These are phyloP conservation scores for Zophobas morio DNA, from an alignment of 1,140 invertebrate genomes.

Conservation along the genomic window DNA sequence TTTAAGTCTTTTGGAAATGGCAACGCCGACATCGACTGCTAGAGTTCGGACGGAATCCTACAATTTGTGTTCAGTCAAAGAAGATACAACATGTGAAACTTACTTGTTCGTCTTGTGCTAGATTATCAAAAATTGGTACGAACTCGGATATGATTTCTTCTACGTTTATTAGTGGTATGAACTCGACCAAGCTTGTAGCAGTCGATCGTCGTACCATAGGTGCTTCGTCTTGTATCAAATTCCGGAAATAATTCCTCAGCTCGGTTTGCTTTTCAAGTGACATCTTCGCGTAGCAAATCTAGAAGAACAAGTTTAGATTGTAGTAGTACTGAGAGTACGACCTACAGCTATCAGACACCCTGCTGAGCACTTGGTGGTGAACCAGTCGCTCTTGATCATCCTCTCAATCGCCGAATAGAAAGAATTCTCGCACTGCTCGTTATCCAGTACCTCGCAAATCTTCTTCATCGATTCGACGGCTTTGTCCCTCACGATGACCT, in stretches of 20 bases:
- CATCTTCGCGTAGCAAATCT: slow-evolving; percentile 61
- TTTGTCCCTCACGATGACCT: slow-evolving; percentile 58
- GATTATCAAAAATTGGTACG: slow-evolving; percentile 60
- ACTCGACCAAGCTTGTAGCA: slow-evolving; percentile 52
- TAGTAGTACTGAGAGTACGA: slow-evolving; percentile 1
- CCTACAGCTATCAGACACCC: slow-evolving; percentile 59
- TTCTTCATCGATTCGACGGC: slow-evolving; percentile 57
- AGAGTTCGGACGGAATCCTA: slow-evolving; percentile 59
- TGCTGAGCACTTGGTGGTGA: slow-evolving; percentile 62
- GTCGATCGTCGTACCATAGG: slow-evolving; percentile 61
- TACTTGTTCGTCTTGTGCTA: slow-evolving; percentile 63
- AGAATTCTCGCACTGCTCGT: slow-evolving; percentile 52
- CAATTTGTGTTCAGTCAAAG: slow-evolving; percentile 19
- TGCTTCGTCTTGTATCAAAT: slow-evolving; percentile 61
- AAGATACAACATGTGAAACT: slow-evolving; percentile 1
- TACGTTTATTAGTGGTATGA: slow-evolving; percentile 55
- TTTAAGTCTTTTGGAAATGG: slow-evolving; percentile 54
- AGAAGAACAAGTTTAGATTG: slow-evolving; percentile 34
- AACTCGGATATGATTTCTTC: slow-evolving; percentile 60
- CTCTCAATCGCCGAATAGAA: slow-evolving; percentile 50
- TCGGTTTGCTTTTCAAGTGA: slow-evolving; percentile 53
- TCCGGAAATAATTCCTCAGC: slow-evolving; percentile 57
- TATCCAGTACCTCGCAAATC: slow-evolving; percentile 51
- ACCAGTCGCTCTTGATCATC: slow-evolving; percentile 60
- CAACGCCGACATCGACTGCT: slow-evolving; percentile 60